A percentile compares a stretch with the other conserved stretches of the same genome.
Conservation (phyloP, 2,888 invertebrate genomes). For the Anodontia alba region DNA sequence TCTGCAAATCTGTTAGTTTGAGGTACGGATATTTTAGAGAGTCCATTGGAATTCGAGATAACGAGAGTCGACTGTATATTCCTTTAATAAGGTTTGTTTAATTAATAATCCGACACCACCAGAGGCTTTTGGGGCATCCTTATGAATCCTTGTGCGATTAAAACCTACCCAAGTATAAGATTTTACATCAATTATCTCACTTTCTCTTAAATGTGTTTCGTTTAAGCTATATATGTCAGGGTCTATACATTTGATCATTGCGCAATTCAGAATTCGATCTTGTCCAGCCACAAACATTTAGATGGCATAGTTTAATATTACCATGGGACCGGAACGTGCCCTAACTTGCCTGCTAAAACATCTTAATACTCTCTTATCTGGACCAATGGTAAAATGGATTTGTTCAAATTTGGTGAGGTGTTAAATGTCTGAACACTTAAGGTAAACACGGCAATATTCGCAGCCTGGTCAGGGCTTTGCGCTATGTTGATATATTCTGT, state of each 20-base stretch:
- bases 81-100: background rate
- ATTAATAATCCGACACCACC: background rate
- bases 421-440: no score
- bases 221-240: background rate
- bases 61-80: background rate
- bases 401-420: no score
- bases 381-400: no score
- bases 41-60: no score
- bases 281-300: slow-evolving; percentile 4
- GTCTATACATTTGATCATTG: background rate
- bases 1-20: no score
- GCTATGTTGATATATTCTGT: no score
- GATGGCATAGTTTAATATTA: background rate
- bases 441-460: no score
- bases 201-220: background rate
- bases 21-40: no score
- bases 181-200: background rate
- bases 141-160: background rate
- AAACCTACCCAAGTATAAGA: background rate
- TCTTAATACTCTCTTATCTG: no score
- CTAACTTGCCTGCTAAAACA: background rate
- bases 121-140: background rate
- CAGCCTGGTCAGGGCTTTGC: no score
- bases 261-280: background rate
- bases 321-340: background rate